Base-by-base conservation (phyloP, 2,797 vertebrate species). In the Artibeus lituratus region DNA sequence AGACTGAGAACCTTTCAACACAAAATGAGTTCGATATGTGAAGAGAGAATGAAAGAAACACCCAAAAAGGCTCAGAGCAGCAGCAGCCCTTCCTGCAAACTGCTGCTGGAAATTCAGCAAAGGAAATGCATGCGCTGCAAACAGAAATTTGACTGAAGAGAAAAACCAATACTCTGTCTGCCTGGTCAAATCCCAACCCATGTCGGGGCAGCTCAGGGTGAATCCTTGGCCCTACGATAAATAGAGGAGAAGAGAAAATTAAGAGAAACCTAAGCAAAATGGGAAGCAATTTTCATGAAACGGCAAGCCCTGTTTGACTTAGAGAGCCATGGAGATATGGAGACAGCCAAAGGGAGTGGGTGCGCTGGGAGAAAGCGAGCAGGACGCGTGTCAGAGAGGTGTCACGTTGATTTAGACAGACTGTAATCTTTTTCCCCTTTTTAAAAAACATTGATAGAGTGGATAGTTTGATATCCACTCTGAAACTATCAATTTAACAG, bases 401-500 rank as follows among this genome's bases (percentile, higher is more conserved):
- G 81, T 91, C 90, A 95, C 67, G 72, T 0, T 3, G 95, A 96
- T 72, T 72, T 93, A 97, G 98, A 98, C 83, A 94, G 93, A 97
- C 87, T 94, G 74, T 55, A 97, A 90, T 89, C 94, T 97, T 93
- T 95, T 94, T 78, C 51, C 86, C 59, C 81, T 94, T 96, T 96
- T 93, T 7, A 70, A 97, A 96, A 96, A 95, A 87, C 94, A 92
- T 51, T 95, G 97, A 91, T 96, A 94, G 97, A 97, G 76, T 91
- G 80, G 77, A 96, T 77, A 96, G 29, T 95, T 95, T 97, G 93
- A 96, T 77, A 29, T 96, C 88, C 80, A 21, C 73, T 97, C 91
- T 95, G 73, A 98, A 98, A 89, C 94, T 97, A 97, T 97, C 97
- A 90, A 93, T 73, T 44, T 97, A 97, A 92, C 57, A 93, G 82